Percentiles rank a stretch among this genome's conserved stretches.
phyloP scores from a whole-genome alignment of 2,888 invertebrate species.

The Iphiclides podalirius region DNA sequence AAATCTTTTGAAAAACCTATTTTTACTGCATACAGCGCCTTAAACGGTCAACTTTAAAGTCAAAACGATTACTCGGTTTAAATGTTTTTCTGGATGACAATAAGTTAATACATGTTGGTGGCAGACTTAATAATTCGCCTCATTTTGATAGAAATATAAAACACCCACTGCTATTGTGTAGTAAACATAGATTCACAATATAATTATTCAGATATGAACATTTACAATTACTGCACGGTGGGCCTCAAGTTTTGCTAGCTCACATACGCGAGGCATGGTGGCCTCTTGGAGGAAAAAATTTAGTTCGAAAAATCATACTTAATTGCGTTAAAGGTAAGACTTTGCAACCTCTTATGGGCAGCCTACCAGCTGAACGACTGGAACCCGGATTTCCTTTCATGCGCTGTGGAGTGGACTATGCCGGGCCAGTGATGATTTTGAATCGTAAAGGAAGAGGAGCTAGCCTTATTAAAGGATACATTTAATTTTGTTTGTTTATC shows the following conservation, averaged over 20 bases:
- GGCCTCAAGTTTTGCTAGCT: conserved; percentile 28
- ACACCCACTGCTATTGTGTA: conserved; percentile 25
- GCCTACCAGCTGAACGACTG: conserved; percentile 29
- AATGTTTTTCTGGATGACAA: neutral
- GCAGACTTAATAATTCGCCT: conserved; percentile 17
- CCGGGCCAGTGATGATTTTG: conserved; percentile 29
- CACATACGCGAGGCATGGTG: conserved; percentile 28
- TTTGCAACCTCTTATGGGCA: conserved; percentile 27
- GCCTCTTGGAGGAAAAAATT: conserved; percentile 30
- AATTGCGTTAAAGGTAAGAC: conserved; percentile 19
- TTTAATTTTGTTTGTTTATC: conserved; percentile 32
- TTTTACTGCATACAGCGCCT: too few relatives aligned
- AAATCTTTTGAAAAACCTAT: too few relatives aligned
- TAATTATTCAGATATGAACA: conserved; percentile 4
- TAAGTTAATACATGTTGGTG: conserved; percentile 21
- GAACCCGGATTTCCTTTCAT: conserved; percentile 28
- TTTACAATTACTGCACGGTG: conserved; percentile 26
- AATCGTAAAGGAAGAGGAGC: conserved; percentile 31
- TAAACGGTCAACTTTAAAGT: too few relatives aligned
- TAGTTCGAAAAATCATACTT: conserved; percentile 11
- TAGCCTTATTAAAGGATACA: conserved; percentile 27
- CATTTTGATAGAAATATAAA: conserved; percentile 23
- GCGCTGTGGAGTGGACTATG: conserved; percentile 31
- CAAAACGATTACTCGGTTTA: neutral
- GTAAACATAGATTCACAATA: neutral